These are phyloP conservation scores for Zaprionus nigranus DNA, from an alignment of 1,140 invertebrate species.

Conservation along the genomic window DNA sequence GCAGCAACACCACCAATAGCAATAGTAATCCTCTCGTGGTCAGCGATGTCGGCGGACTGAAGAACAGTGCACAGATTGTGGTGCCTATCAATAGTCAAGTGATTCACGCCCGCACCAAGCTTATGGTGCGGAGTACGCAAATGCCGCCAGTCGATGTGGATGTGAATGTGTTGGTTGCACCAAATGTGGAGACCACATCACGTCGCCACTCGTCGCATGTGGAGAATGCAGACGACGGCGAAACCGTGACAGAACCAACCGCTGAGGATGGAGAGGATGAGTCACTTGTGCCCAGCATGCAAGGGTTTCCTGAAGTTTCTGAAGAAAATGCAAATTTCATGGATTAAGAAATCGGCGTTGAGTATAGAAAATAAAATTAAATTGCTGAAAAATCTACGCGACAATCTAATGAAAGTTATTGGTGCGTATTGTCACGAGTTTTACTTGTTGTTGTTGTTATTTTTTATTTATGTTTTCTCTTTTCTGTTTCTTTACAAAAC, in stretches of 20 bases:
- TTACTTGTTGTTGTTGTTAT: neutral
- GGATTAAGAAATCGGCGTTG: constrained; percentile 85
- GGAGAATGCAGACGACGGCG: constrained; percentile 30
- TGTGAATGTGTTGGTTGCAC: constrained; percentile 39
- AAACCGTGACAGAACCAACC: constrained; percentile 22
- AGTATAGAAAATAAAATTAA: constrained; percentile 86
- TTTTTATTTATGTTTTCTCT: neutral
- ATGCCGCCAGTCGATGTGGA: constrained; percentile 17
- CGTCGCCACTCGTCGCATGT: constrained; percentile 47
- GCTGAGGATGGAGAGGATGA: constrained; percentile 40
- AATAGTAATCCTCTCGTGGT: constrained; percentile 43
- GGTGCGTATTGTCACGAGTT: constrained; percentile 84
- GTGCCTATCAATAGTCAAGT: constrained; percentile 43
- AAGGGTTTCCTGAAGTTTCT: constrained; percentile 85
- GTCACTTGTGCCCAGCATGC: constrained; percentile 60
- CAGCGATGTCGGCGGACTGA: constrained; percentile 39
- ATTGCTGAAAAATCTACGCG: constrained; percentile 86
- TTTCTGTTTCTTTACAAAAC: constrained; percentile 3
- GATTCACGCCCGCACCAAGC: constrained; percentile 42
- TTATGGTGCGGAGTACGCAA: constrained; percentile 32
- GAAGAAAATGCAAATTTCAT: constrained; percentile 85
- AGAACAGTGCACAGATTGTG: constrained; percentile 48
- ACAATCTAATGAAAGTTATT: constrained; percentile 86
- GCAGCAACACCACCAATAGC: constrained; percentile 21
- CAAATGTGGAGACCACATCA: constrained; percentile 70